Conservation (phyloP, 53 echinoderm and acorn worm species). For the Paelopatides confundens region DNA sequence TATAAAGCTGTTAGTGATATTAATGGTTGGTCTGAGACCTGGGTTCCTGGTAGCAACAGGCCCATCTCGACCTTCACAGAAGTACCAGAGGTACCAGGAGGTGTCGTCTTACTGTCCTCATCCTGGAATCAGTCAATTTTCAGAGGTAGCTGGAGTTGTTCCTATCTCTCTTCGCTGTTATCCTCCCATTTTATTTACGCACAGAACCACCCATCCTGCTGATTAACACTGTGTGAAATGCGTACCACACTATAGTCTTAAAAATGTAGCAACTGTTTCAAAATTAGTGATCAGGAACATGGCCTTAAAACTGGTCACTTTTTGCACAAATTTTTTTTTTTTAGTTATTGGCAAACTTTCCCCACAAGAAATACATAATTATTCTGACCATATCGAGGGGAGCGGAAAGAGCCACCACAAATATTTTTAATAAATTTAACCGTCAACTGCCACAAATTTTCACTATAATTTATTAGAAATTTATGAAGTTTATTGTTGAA, state of each 20-base stretch:
- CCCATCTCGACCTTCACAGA: slow-evolving; percentile 5
- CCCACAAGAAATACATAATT: too few relatives aligned
- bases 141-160: slow-evolving; percentile 22
- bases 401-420: too few relatives aligned
- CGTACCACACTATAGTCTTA: too few relatives aligned
- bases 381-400: too few relatives aligned
- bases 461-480: too few relatives aligned
- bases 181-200: not conserved
- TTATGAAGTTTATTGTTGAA: too few relatives aligned
- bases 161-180: not conserved
- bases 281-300: too few relatives aligned
- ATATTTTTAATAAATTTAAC: too few relatives aligned
- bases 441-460: too few relatives aligned
- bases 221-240: not conserved
- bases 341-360: too few relatives aligned
- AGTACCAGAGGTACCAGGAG: not conserved
- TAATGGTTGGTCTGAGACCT: slow-evolving; percentile 25
- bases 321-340: too few relatives aligned
- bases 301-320: not conserved
- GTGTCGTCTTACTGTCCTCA: slow-evolving; percentile 12
- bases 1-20: not conserved
- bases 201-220: not conserved
- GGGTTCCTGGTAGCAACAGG: slow-evolving; percentile 34
- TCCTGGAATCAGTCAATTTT: slow-evolving; percentile 8
- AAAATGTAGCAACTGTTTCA: too few relatives aligned